Percentiles rank a stretch among this genome's conserved stretches.
Conservation (phyloP, 2,113 vertebrate species). For the Hoplias malabaricus region DNA sequence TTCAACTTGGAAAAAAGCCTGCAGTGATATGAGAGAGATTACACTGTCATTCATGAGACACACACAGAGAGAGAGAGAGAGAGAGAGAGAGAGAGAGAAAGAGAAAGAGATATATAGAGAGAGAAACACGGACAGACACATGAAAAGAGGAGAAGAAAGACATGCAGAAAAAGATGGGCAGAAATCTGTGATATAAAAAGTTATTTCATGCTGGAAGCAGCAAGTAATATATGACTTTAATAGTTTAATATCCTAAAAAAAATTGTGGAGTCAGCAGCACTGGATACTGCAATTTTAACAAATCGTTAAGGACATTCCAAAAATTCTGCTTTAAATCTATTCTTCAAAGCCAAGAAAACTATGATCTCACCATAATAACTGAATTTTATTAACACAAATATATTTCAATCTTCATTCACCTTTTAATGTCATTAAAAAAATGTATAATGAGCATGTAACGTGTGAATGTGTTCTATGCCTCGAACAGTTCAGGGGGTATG, state of each 20-base stretch:
- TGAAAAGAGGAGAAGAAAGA: neutral
- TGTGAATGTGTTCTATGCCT: too few species aligned
- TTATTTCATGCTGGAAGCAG: constrained; percentile 6
- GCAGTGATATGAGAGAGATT: neutral
- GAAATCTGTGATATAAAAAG: too few species aligned
- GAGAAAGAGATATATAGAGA: neutral
- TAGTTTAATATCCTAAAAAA: constrained; percentile 14
- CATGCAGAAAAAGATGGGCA: neutral
- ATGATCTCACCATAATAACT: too few species aligned
- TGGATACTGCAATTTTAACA: neutral
- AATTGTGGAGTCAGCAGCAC: constrained; percentile 5
- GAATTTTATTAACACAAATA: too few species aligned
- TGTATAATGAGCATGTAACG: too few species aligned
- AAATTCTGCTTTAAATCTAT: neutral
- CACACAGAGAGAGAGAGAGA: neutral
- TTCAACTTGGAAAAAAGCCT: neutral
- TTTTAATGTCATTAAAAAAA: too few species aligned
- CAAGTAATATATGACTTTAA: neutral
- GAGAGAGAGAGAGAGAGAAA: neutral
- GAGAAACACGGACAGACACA: neutral
- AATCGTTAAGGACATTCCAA: neutral
- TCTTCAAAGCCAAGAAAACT: too few species aligned
- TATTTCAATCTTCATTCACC: too few species aligned
- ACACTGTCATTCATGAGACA: neutral
- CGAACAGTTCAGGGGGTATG: too few species aligned